Evolutionary conservation across 2,888 invertebrate species (phyloP).

Genomic region (Microplitis manilae): DNA sequence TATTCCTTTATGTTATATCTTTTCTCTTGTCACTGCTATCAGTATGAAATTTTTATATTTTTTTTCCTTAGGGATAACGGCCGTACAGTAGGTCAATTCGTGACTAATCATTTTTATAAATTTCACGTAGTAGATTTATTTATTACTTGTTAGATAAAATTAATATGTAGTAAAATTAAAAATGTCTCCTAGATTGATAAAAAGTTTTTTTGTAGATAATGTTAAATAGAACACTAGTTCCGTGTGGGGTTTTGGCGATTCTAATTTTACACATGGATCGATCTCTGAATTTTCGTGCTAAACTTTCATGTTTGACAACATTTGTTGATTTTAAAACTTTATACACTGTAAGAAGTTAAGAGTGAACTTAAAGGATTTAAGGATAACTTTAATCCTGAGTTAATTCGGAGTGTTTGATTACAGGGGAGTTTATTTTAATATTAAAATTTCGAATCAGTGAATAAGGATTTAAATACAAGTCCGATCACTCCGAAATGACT

Average conservation of each 20-base stretch:
- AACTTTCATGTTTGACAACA: neutral
- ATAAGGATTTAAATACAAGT: too few species aligned
- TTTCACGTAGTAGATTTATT: neutral
- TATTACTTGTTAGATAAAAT: neutral
- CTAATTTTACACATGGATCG: constrained; percentile 59
- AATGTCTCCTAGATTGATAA: too few species aligned
- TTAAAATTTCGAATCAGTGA: too few species aligned
- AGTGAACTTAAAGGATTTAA: too few species aligned
- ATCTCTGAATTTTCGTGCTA: constrained; percentile 49
- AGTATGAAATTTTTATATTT: neutral
- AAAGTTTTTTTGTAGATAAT: neutral
- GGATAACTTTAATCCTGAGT: too few species aligned
- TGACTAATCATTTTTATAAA: neutral
- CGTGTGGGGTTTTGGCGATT: constrained; percentile 32
- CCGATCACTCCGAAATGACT: too few species aligned
- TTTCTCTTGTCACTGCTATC: neutral
- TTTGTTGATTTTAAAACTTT: neutral
- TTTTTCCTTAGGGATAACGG: neutral
- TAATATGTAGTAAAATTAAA: too few species aligned
- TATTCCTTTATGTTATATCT: constrained; percentile 11
- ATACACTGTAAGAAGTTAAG: neutral
- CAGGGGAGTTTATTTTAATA: too few species aligned
- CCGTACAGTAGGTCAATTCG: neutral
- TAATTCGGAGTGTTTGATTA: too few species aligned
- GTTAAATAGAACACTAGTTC: neutral